Conservation (phyloP, 2,797 vertebrate genomes). For the Phataginus tetradactyla region DNA sequence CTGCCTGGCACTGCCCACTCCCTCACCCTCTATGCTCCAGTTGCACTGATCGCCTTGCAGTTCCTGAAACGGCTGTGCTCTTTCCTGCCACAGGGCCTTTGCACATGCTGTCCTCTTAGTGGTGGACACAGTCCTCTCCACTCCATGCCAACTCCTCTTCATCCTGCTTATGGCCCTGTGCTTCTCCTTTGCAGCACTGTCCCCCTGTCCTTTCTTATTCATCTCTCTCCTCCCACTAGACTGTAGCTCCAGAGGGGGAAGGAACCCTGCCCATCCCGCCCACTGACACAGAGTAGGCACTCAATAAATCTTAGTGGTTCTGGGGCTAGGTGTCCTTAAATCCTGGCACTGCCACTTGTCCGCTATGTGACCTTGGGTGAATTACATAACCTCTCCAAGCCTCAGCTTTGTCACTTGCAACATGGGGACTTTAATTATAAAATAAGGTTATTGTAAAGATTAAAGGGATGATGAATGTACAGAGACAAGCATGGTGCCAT, state of each 20-base stretch:
- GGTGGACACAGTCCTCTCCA: neutral
- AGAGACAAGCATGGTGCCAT: fast-evolving
- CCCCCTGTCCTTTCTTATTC: neutral
- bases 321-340: neutral
- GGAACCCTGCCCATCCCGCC: neutral
- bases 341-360: neutral
- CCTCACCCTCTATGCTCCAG: neutral
- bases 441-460: neutral
- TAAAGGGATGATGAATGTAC: too few species aligned
- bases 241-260: neutral
- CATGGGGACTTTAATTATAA: neutral
- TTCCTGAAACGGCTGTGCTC: neutral
- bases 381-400: neutral
- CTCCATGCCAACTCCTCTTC: neutral
- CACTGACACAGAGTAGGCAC: too few species aligned
- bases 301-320: neutral
- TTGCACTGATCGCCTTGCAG: too few species aligned
- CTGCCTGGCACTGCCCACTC: neutral
- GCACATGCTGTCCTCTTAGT: neutral
- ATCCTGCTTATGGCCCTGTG: neutral
- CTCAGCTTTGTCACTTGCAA: neutral
- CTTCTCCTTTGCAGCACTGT: neutral
- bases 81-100: neutral
- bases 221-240: too few species aligned
- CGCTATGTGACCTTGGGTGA: neutral